Evolutionary conservation across 1,140 invertebrate species (phyloP).

Genomic region (Zaprionus gabonicus): DNA sequence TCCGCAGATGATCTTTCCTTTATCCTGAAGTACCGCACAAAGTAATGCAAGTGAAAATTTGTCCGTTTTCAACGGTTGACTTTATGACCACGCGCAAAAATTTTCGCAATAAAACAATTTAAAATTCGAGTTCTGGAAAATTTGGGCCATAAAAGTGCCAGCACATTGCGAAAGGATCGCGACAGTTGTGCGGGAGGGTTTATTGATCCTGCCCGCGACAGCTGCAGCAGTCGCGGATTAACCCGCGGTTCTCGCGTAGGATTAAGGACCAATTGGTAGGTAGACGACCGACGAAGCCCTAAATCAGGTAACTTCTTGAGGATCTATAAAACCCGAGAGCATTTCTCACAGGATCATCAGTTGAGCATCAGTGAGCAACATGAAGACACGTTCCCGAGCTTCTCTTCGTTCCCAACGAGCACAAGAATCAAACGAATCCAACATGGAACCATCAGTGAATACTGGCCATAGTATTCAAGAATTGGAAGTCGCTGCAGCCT

Average conservation of each 20-base stretch:
- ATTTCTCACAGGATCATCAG: conserved; percentile 6
- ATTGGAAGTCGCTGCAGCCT: conserved; percentile 65
- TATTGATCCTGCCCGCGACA: background rate
- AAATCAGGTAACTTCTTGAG: conserved; percentile 28
- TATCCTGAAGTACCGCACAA: background rate
- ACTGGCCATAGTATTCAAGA: conserved; percentile 41
- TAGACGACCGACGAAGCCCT: background rate
- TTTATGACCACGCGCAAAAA: background rate
- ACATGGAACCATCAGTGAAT: background rate
- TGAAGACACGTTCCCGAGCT: conserved; percentile 14
- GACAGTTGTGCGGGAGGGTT: background rate
- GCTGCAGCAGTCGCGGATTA: conserved; percentile 39
- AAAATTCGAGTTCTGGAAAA: background rate
- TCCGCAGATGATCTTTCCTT: background rate
- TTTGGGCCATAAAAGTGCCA: conserved; percentile 4
- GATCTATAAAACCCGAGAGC: conserved; percentile 34
- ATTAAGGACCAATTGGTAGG: conserved; percentile 63
- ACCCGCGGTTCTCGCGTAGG: conserved; percentile 16
- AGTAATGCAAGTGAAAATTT: background rate
- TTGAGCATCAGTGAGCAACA: conserved; percentile 11
- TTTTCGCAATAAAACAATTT: conserved; percentile 5
- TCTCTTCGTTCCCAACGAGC: background rate
- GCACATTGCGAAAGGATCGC: background rate
- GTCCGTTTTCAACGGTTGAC: background rate
- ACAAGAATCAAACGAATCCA: background rate